Base-by-base conservation (phyloP, 2,797 vertebrate species). In the Psittacula derbiana region DNA sequence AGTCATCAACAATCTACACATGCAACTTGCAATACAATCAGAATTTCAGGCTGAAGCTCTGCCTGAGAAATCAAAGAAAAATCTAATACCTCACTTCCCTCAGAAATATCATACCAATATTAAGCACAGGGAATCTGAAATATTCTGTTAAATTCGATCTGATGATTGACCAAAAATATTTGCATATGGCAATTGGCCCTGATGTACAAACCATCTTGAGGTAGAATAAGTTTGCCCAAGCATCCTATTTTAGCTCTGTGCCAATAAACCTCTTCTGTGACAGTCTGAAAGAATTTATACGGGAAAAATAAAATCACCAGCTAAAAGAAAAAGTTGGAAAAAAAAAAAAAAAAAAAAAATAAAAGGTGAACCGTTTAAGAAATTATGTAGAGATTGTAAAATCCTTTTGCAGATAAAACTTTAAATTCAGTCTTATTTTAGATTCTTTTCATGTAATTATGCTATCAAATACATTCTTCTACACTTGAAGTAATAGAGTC, bases 301-400 rank as follows among this genome's bases (percentile, higher is more conserved):
- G 8, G 17, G 8, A 78, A 87, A 31, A 12, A 64, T 67, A 64
- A 4, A 78, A 74, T 50, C 14, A 67, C 7, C 21, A 64, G 12
- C 8, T 49, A 57, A 66, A 60, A 49, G 6, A 58, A 79, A 61
- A 61, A 50, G 8, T 0, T 33, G 1, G 30, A 24, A 53, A 40
- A 46, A 2, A n/a, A 31, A n/a, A 4, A 24, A 43, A 2, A 33
- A 4, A 46, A 2, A n/a, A 31, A n/a, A 4, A 24, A 43, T 2
- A 33, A 4, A 52, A 52, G 16, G 12, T 12, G 31, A 55, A 55
- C 19, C 0, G 21, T 57, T 60, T 40, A 27, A 36, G 8, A 66
- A 89, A 40, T 57, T 30, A 23, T 28, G 2, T 62, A 46, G 11
- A 8, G 3, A n/a, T 46, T 70, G 6, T 31, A 25, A 49, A 62